These are phyloP conservation scores for Candoia aspera DNA, from an alignment of 2,113 vertebrate genomes.

Conservation along the genomic window DNA sequence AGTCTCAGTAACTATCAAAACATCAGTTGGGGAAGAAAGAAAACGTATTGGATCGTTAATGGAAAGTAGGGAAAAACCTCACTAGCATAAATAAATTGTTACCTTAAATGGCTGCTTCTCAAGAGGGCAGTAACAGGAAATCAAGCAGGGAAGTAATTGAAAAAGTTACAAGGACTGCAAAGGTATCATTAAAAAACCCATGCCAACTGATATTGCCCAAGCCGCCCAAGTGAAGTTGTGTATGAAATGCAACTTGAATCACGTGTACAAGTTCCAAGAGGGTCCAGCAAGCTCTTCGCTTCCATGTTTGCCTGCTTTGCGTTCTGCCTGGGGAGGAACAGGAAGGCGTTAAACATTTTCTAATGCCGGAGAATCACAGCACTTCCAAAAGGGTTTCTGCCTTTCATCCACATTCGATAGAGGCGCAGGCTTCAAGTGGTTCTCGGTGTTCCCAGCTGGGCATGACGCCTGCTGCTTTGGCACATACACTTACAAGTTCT, in stretches of 20 bases:
- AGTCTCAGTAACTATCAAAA: conserved; percentile 24
- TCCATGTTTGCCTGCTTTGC: conserved; percentile 57
- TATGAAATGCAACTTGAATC: conserved; percentile 39
- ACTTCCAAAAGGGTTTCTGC: conserved; percentile 59
- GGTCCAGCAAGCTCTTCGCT: conserved; percentile 46
- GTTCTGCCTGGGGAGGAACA: conserved; percentile 52
- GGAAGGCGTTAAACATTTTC: conserved; percentile 59
- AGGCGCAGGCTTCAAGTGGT: conserved; percentile 50
- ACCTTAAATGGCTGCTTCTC: conserved; percentile 6
- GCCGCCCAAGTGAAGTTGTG: conserved; percentile 31
- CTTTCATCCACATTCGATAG: conserved; percentile 50
- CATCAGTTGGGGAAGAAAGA: not conserved
- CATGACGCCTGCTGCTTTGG: conserved; percentile 56
- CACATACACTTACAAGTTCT: conserved; percentile 36
- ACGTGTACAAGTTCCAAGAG: conserved; percentile 56
- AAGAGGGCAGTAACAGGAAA: not conserved
- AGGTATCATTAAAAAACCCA: not conserved
- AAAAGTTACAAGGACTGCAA: not conserved
- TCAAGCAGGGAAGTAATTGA: not conserved
- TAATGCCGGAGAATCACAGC: conserved; percentile 46
- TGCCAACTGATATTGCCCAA: conserved; percentile 26
- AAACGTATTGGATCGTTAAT: not conserved
- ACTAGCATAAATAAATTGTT: not conserved
- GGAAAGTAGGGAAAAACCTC: not conserved
- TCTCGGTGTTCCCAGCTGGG: conserved; percentile 39